Evolutionary conservation across 2,888 invertebrate genomes (phyloP).

Genomic region (Eubasilissa splendida): DNA sequence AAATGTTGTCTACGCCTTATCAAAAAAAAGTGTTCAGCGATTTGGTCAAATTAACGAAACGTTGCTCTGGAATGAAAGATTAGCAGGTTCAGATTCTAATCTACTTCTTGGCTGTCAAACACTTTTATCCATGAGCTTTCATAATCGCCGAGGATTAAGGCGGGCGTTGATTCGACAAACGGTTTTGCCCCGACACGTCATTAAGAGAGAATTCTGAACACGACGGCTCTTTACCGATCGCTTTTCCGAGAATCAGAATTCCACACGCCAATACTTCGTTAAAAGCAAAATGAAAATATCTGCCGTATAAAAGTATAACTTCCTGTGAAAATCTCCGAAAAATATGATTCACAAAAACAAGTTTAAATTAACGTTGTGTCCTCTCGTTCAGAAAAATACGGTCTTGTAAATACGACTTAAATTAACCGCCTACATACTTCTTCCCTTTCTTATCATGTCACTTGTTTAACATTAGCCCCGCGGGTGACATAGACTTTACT

Average conservation of each 20-base stretch:
- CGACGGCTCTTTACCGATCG: slow-evolving; percentile 1
- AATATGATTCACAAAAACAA: too few relatives aligned
- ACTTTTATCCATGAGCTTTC: background rate
- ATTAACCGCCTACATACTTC: too few relatives aligned
- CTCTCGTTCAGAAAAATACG: too few relatives aligned
- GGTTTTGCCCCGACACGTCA: background rate
- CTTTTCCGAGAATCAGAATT: background rate
- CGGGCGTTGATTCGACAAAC: slow-evolving; percentile 12
- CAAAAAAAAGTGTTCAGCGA: too few relatives aligned
- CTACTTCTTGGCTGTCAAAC: slow-evolving; percentile 3
- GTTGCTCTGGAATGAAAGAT: background rate
- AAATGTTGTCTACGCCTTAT: too few relatives aligned
- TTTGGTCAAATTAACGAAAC: too few relatives aligned
- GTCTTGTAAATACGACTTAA: too few relatives aligned
- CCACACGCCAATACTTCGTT: background rate
- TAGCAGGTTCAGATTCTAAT: background rate
- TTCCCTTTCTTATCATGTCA: too few relatives aligned
- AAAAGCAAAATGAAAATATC: background rate
- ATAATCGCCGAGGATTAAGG: background rate
- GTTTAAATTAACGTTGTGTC: too few relatives aligned
- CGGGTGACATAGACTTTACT: too few relatives aligned
- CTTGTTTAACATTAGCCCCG: too few relatives aligned
- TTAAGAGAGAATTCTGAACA: slow-evolving; percentile 4
- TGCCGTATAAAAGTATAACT: background rate
- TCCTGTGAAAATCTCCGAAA: too few relatives aligned